A percentile compares a stretch with the other conserved stretches of the same genome.
Conservation (phyloP, 2,888 invertebrate species). For the Megaustenia siamemsis region DNA sequence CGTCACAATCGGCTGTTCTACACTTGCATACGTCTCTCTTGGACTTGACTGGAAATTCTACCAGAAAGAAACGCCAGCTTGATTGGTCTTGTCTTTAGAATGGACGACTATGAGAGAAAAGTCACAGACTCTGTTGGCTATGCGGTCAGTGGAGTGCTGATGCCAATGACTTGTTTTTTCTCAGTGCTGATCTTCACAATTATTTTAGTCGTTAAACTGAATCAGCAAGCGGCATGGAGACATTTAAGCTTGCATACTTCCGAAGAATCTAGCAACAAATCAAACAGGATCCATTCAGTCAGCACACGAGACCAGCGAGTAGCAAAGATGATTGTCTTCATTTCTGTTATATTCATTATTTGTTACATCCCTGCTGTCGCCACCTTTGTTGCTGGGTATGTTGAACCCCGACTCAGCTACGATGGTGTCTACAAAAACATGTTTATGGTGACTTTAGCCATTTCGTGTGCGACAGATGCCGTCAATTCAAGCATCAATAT, state of each 20-base stretch:
- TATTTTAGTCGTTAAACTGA: neutral
- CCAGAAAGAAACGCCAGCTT: neutral
- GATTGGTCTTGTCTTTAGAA: slow-evolving; percentile 1
- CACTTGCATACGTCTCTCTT: neutral
- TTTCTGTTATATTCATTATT: slow-evolving; percentile 17
- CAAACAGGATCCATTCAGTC: neutral
- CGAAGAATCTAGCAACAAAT: too few relatives aligned
- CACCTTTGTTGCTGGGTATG: neutral
- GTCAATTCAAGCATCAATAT: slow-evolving; percentile 15
- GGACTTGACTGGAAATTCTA: slow-evolving; percentile 11
- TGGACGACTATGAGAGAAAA: neutral
- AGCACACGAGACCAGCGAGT: neutral
- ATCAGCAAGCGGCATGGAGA: slow-evolving; percentile 6
- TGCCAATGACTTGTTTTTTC: slow-evolving; percentile 8
- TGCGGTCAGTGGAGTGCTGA: slow-evolving; percentile 14
- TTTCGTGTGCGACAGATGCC: neutral
- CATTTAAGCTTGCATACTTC: neutral
- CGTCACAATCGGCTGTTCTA: neutral
- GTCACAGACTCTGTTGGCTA: neutral
- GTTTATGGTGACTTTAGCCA: neutral
- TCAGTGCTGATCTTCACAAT: neutral
- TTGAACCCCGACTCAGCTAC: slow-evolving; percentile 13
- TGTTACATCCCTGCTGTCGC: neutral
- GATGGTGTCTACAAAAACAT: neutral
- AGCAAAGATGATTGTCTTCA: neutral